phyloP scores from a whole-genome alignment of 1,140 invertebrate species.

The Eumeta japonica region DNA sequence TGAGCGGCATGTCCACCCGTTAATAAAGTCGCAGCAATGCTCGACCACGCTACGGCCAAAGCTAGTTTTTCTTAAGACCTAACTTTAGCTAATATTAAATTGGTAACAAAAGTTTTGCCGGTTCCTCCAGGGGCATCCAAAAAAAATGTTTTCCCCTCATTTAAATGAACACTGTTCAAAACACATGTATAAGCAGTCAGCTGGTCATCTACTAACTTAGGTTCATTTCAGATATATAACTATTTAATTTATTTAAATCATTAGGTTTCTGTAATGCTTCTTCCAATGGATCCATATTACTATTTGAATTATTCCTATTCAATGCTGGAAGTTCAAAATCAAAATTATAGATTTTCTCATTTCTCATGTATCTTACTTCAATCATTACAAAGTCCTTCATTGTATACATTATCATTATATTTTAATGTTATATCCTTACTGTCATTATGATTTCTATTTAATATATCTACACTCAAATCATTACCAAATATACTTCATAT shows the following conservation, averaged over 20 bases:
- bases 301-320: too few relatives aligned
- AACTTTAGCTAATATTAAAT: too few relatives aligned
- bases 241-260: constrained; percentile 15
- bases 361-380: constrained; percentile 18
- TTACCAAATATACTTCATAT: constrained; percentile 22
- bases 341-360: constrained; percentile 15
- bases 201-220: constrained; percentile 15
- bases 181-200: too few relatives aligned
- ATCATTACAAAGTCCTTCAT: constrained; percentile 16
- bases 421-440: constrained; percentile 18
- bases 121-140: too few relatives aligned
- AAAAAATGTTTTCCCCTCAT: too few relatives aligned
- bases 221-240: constrained; percentile 17
- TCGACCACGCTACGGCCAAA: too few relatives aligned
- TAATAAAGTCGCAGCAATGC: constrained; percentile 15
- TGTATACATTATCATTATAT: constrained; percentile 17
- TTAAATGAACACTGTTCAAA: too few relatives aligned
- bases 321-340: constrained; percentile 16
- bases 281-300: too few relatives aligned
- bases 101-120: too few relatives aligned
- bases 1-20: too few relatives aligned
- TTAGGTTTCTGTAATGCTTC: constrained; percentile 11
- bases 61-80: too few relatives aligned
- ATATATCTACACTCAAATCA: constrained; percentile 19
- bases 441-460: constrained; percentile 17